Evolutionary conservation across 2,113 vertebrate genomes (phyloP), one percentile per base, ranked within the genome.

Genomic region (Entelurus aequoreus): DNA sequence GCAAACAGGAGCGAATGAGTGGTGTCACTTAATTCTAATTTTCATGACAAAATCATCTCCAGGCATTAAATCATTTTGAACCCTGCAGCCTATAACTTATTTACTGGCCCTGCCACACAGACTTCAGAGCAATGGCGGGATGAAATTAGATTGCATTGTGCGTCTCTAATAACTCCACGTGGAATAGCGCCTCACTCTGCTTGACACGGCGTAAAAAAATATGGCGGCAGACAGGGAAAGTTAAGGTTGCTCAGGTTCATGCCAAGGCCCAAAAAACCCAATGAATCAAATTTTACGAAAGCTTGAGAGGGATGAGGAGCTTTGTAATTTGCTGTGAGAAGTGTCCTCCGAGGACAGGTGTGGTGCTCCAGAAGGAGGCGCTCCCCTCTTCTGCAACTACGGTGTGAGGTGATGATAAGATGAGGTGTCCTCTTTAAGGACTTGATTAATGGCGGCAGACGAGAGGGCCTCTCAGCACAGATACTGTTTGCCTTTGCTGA

Each of bases 71-170:
- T 87, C 69, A 80, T 82, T 79, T 78, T 83, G 75, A 85, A 82
- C 68, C 73, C 75, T 77, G 51, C 67, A 76, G 71, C 66, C 75
- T 69, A 66, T 75, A 80, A 74, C 79, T 84, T 86, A 80, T 85
- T 88, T 81, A 86, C 78, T 62, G 77, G 70, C 77, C 72, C 71
- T 76, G 85, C 58, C 70, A 83, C 79, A 80, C 55, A 78, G 79
- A 78, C 81, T 83, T 88, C 71, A 68, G 57, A 72, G 82, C 81
- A 85, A 86, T 73, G 79, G 60, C 69, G 78, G 65, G 84, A 78
- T 87, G 78, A 87, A 88, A 89, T 88, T 81, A 85, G 76, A 88
- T 87, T 85, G 79, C 77, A 78, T 87, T 89, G 86, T 89, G 85
- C 84, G 80, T 84, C 78, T 74, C 83, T 90, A 89, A 90, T 87